Base-by-base conservation (phyloP, 2,888 invertebrate species). In the Lasioglossum marginatum region DNA sequence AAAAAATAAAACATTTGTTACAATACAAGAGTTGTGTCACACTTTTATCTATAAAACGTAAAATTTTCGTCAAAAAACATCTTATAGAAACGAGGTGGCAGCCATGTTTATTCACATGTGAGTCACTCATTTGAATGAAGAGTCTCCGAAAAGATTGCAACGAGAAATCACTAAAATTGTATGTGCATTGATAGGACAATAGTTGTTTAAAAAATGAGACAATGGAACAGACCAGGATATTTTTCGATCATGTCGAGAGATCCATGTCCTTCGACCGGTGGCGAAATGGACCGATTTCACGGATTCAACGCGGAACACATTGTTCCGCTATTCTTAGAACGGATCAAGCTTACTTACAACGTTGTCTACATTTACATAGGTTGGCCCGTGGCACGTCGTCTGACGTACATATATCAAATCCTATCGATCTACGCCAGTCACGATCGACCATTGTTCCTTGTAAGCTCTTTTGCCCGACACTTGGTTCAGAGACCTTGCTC, bases 381-480 rank as follows among this genome's bases (percentile, higher is more conserved):
- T 76, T 76, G 74, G 81, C 77, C 79, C 48, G 87, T 75, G 79
- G 34, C 79, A 74, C 78, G 63, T 73, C 68, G 60, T 48, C 43
- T 8, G 31, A 60, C 79, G 70, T 75, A 75, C 68, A 79, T 81
- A 72, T 71, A 81, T 82, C 86, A 70, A 89, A 87, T 74, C 86
- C 81, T 82, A 87, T 85, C 88, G 85, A 90, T 88, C 89, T 79
- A 82, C 74, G 85, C 87, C 79, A 88, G 88, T 90, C 87, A 90
- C 87, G 88, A 85, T 88, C 87, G 81, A 71, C 88, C 82, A 90
- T 88, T 90, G 89, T 88, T 90, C 84, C 83, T 60, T 82, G 71
- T 74, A 80, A 81, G 88, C 87, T 83, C 76, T 81, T 72, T 79
- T 66, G 66, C 66, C 78, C 74, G 88, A 89, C 85, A 83, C 81